Conservation (phyloP, 2,113 vertebrate species). For the Neotoma lepida region DNA sequence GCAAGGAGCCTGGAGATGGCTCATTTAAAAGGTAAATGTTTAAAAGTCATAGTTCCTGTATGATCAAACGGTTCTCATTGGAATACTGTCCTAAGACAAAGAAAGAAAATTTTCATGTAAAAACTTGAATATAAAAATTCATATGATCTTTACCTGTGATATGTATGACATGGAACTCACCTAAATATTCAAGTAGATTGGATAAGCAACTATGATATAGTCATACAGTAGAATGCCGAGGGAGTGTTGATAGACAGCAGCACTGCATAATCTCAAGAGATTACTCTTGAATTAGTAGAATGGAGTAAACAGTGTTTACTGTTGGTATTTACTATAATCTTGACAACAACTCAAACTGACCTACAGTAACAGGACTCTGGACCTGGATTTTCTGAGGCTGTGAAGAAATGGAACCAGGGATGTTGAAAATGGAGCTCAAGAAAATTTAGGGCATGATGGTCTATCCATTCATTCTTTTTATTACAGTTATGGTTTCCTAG, state of each 20-base stretch:
- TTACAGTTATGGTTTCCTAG: background rate
- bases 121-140: background rate
- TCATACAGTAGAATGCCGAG: background rate
- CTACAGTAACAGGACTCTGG: no score
- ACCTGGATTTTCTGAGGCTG: background rate
- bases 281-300: background rate
- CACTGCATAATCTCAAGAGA: background rate
- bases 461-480: background rate
- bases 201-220: background rate
- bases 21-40: background rate
- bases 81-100: background rate
- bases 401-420: background rate
- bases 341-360: background rate
- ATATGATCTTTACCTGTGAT: background rate
- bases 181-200: background rate
- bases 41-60: background rate
- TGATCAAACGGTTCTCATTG: background rate
- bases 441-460: background rate
- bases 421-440: background rate
- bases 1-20: background rate
- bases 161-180: background rate
- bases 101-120: background rate
- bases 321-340: background rate
- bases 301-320: no score
- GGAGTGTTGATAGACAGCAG: background rate